phyloP scores from a whole-genome alignment of 2,797 vertebrate species.

The Pangasius mekongensis region DNA sequence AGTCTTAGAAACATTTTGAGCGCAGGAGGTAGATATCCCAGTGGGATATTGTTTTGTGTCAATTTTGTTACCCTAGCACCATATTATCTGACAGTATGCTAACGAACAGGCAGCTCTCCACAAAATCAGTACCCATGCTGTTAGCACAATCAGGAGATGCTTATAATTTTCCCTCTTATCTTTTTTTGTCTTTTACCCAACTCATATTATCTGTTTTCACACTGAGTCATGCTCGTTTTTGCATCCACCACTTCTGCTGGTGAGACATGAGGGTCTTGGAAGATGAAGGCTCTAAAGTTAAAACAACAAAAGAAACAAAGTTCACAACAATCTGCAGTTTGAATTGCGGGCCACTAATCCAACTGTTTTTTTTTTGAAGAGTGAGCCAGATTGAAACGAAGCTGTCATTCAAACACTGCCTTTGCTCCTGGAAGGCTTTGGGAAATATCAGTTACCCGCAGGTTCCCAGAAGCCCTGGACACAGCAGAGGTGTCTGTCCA shows the following conservation, averaged over 20 bases:
- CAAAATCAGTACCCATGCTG: slow-evolving; percentile 55
- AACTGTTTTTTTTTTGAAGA: slow-evolving; percentile 37
- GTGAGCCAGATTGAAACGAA: slow-evolving; percentile 37
- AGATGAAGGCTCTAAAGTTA: slow-evolving; percentile 32
- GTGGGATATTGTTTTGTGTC: slow-evolving; percentile 53
- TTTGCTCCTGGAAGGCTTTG: slow-evolving; percentile 48
- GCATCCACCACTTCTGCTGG: slow-evolving; percentile 46
- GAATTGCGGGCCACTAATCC: slow-evolving; percentile 51
- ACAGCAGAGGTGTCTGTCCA: slow-evolving; percentile 46
- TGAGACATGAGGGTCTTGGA: slow-evolving; percentile 46
- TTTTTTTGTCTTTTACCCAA: slow-evolving; percentile 49
- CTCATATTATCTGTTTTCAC: slow-evolving; percentile 46
- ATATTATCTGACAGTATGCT: slow-evolving; percentile 51
- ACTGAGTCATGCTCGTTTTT: slow-evolving; percentile 51
- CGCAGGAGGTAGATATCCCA: slow-evolving; percentile 59
- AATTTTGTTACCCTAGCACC: slow-evolving; percentile 43
- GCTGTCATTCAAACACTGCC: slow-evolving; percentile 54
- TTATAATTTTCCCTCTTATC: slow-evolving; percentile 58
- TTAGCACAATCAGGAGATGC: slow-evolving; percentile 46
- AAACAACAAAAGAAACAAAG: slow-evolving; percentile 42
- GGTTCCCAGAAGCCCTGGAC: slow-evolving; percentile 46
- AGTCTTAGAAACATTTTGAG: slow-evolving; percentile 59
- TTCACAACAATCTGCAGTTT: slow-evolving; percentile 41
- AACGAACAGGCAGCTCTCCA: slow-evolving; percentile 38
- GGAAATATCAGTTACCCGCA: slow-evolving; percentile 54